phyloP scores from a whole-genome alignment of 2,888 invertebrate genomes.

The Scaptomyza parva region DNA sequence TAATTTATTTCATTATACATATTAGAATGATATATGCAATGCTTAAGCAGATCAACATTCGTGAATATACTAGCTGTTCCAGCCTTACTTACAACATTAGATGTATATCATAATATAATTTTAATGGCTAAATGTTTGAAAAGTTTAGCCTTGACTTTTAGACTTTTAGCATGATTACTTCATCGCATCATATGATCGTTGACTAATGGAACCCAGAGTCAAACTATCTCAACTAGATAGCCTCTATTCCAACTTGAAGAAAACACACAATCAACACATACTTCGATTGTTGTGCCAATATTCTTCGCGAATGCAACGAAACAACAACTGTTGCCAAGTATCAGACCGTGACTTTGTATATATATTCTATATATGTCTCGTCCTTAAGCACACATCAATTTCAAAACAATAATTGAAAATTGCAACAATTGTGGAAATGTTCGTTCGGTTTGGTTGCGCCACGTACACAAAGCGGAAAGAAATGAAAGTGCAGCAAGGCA shows the following conservation, averaged over 20 bases:
- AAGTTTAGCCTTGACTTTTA: no score
- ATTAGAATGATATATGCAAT: slow-evolving; percentile 34
- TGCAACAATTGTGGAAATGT: slow-evolving; percentile 73
- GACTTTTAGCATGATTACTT: no score
- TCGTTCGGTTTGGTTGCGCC: slow-evolving; percentile 46
- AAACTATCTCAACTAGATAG: background rate
- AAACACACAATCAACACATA: slow-evolving; percentile 48
- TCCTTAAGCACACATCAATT: slow-evolving; percentile 77
- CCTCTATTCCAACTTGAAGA: no score
- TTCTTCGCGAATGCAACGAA: slow-evolving; percentile 53
- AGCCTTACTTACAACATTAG: no score
- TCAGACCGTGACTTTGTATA: slow-evolving; percentile 2
- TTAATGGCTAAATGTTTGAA: no score
- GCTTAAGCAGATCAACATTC: background rate
- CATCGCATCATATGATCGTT: background rate
- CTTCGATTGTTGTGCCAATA: slow-evolving; percentile 61
- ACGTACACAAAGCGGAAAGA: slow-evolving; percentile 42
- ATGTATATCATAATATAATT: no score
- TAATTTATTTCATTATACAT: slow-evolving; percentile 62
- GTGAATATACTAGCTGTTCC: no score
- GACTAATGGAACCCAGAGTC: background rate
- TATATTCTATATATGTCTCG: slow-evolving; percentile 46
- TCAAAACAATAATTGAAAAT: slow-evolving; percentile 79
- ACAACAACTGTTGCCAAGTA: slow-evolving; percentile 37
- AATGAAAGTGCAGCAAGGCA: slow-evolving; percentile 45